Base-by-base conservation (phyloP, 2,113 vertebrate genomes). In the Pithys albifrons region DNA sequence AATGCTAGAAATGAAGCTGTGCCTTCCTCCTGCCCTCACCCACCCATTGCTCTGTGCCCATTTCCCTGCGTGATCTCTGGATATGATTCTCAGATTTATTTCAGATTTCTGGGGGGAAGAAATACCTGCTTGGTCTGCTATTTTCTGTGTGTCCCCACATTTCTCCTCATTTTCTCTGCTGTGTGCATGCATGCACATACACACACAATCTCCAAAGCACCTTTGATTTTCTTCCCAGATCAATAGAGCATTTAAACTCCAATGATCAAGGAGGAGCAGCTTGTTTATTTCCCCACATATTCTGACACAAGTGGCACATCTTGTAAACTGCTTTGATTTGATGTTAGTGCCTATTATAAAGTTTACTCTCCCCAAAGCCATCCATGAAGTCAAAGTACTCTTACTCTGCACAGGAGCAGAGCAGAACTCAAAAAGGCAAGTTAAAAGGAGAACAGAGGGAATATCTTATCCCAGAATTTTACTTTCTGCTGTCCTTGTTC, bases 191-290 rank as follows among this genome's bases (percentile, higher is more conserved):
- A 84, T 94, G 88, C 92, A 82, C 90, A 48, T 46, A 87, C 37
- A 46, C 85, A 86, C 95, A 78, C 61, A 8, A 83, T 96, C 97
- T 88, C 91, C 61, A 86, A 95, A 62, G 55, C 75, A 84, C 55
- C 88, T 89, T 92, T 91, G 79, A 89, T 97, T 96, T 96, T 95
- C 94, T 91, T 66, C 72, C 88, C 79, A 88, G 89, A 86, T 91
- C 95, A 97, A 92, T 97, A 96, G 88, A 72, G 87, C 89, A 97
- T 97, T 97, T 96, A 97, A 97, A 96, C 82, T 94, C 87, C 72
- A 93, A 87, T 85, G 85, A 97, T 97, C 92, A 97, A 91, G 88
- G 84, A 96, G 94, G 85, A 55, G 71, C 93, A 94, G 84, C 92
- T 67, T 92, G 70, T 95, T 96, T 97, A 85, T 96, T 94, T 95